Evolutionary conservation across 37 sponge, comb jelly and placozoan genomes (phyloP).

Genomic region (Ephydatia muelleri): DNA sequence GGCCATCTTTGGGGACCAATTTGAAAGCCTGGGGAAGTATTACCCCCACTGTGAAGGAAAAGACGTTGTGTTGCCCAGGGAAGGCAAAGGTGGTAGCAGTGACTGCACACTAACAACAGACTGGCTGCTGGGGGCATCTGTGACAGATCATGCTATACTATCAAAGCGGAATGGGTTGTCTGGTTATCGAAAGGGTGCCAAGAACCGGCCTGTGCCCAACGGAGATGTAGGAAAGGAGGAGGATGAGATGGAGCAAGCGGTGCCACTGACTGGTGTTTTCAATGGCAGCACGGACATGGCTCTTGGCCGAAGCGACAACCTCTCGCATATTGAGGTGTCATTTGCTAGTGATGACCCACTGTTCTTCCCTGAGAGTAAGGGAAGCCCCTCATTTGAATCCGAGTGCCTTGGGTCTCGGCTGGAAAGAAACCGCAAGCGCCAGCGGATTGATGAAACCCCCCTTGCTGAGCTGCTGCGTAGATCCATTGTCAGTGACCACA

Average conservation of each 20-base stretch:
- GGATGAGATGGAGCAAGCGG: not conserved
- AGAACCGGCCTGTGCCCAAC: not conserved
- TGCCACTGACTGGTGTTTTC: slow-evolving; percentile 26
- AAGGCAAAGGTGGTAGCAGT: too few relatives aligned
- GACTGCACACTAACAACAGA: not conserved
- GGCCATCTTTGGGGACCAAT: slow-evolving; percentile 52
- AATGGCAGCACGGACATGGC: not conserved
- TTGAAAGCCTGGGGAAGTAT: slow-evolving; percentile 28
- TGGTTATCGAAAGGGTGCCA: not conserved
- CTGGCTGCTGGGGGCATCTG: not conserved
- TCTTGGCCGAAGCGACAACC: slow-evolving; percentile 31
- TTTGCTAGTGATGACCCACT: not conserved
- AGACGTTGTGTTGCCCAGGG: not conserved
- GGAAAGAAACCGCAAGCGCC: not conserved
- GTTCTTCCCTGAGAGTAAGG: slow-evolving; percentile 13
- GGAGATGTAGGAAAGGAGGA: not conserved
- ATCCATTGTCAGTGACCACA: too few relatives aligned
- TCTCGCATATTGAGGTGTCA: slow-evolving; percentile 28
- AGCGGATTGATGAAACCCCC: slow-evolving; percentile 58
- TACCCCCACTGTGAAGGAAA: slow-evolving; percentile 1
- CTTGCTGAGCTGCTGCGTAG: slow-evolving; percentile 26
- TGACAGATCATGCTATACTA: slow-evolving; percentile 20
- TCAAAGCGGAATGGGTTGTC: not conserved
- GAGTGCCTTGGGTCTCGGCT: not conserved
- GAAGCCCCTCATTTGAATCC: not conserved